phyloP scores from a whole-genome alignment of 2,113 vertebrate species.

The Cranoglanis bouderius region DNA sequence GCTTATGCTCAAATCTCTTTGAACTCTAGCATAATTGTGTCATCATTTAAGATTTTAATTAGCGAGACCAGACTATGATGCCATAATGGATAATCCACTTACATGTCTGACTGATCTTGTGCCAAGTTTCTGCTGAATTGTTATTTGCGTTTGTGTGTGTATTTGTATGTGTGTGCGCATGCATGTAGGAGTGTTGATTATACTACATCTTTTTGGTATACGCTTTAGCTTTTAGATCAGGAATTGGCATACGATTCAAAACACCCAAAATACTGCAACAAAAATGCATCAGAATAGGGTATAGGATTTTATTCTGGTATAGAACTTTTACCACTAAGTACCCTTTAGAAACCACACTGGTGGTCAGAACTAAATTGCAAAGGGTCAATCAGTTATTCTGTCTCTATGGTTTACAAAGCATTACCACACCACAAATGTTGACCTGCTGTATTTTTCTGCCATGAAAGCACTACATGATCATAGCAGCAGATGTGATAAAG shows the following conservation, averaged over 20 bases:
- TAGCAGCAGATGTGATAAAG: too few relatives aligned
- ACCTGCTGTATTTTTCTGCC: neutral
- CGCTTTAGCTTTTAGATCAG: neutral
- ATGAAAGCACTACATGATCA: neutral
- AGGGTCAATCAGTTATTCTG: neutral
- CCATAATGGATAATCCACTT: constrained; percentile 40
- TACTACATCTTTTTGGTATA: neutral
- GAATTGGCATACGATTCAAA: neutral
- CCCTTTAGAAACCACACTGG: neutral
- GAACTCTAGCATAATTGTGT: constrained; percentile 24
- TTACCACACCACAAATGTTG: neutral
- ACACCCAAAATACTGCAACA: neutral
- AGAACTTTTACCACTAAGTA: neutral
- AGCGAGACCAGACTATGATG: constrained; percentile 33
- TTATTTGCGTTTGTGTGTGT: neutral
- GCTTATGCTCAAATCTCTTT: constrained; percentile 25
- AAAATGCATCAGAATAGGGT: neutral
- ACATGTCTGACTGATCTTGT: constrained; percentile 27
- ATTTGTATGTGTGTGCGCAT: neutral
- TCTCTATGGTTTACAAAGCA: neutral
- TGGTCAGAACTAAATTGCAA: neutral
- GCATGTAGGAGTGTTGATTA: constrained; percentile 4
- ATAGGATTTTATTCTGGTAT: neutral
- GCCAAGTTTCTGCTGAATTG: constrained; percentile 26
- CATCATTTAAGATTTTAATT: constrained; percentile 42